Conservation (phyloP, 1,140 invertebrate species). For the Drosophila saltans region DNA sequence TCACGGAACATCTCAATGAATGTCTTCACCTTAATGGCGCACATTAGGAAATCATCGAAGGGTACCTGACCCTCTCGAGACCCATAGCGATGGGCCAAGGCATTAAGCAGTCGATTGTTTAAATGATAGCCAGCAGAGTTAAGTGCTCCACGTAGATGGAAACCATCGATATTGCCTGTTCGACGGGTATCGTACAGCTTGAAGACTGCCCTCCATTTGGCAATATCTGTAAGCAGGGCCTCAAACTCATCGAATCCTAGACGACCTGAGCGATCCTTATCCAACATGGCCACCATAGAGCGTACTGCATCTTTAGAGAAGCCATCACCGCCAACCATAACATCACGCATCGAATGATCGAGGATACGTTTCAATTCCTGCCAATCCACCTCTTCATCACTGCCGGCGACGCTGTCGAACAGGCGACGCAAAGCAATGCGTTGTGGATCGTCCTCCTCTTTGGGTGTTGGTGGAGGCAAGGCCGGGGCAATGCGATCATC, state of each 20-base stretch:
- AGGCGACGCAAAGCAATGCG: slow-evolving; percentile 89
- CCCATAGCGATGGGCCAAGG: slow-evolving; percentile 95
- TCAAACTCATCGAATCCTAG: slow-evolving; percentile 97
- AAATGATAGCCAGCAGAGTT: slow-evolving; percentile 94
- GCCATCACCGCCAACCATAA: slow-evolving; percentile 85
- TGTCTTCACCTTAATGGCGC: slow-evolving; percentile 94
- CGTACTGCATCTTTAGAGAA: slow-evolving; percentile 96
- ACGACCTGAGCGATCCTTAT: slow-evolving; percentile 95
- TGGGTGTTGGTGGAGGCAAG: slow-evolving; percentile 72
- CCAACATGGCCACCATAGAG: slow-evolving; percentile 98
- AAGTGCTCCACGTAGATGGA: slow-evolving; percentile 93
- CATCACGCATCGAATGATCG: slow-evolving; percentile 94
- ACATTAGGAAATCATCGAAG: slow-evolving; percentile 98
- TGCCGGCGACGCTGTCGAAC: slow-evolving; percentile 94
- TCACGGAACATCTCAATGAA: slow-evolving; percentile 95
- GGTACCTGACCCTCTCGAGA: slow-evolving; percentile 91
- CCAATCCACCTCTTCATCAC: slow-evolving; percentile 97
- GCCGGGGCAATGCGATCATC: slow-evolving; percentile 84
- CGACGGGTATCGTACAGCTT: slow-evolving; percentile 93
- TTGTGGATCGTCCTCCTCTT: slow-evolving; percentile 84
- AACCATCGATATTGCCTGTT: slow-evolving; percentile 91
- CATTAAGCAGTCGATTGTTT: slow-evolving; percentile 95
- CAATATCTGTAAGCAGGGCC: slow-evolving; percentile 92
- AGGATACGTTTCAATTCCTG: slow-evolving; percentile 96
- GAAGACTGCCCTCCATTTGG: slow-evolving; percentile 96